Evolutionary conservation across 2,888 invertebrate species (phyloP), one percentile per base, ranked within the genome.

Genomic region (Oxytorus armatus): DNA sequence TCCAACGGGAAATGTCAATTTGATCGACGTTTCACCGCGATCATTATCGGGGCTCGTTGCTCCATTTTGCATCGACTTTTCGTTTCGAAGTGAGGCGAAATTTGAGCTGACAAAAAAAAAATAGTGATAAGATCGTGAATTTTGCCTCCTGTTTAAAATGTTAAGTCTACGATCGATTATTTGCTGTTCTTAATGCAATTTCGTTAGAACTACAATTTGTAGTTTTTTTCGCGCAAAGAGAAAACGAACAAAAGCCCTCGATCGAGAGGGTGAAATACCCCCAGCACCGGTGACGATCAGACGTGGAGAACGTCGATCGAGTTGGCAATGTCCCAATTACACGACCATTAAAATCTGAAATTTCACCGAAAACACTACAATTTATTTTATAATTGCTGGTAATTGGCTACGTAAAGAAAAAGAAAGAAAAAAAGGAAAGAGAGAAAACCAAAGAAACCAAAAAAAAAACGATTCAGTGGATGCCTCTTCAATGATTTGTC

Each of bases 381-480:
- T 61, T 61, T 68, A 25, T 66, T 63, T n/a, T 70, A 29, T 44
- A 11, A 69, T 68, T 47, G 39, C 42, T 77, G 74, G 57, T 74
- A 53, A 81, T 76, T 82, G 73, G 74, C 76, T 79, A 70, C 68
- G 73, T 33, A 70, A 74, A 49, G 44, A 78, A 53, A 73, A 77
- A 76, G 59, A 81, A 51, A 61, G 47, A 57, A 29, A 33, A 55
- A 53, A 55, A 8, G n/a, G n/a, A n/a, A 29, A 29, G 29, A 29
- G 49, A 55, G n/a, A n/a, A n/a, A n/a, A n/a, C n/a, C n/a, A n/a
- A n/a, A n/a, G n/a, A n/a, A n/a, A n/a, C n/a, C n/a, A n/a, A 44
- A 36, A 68, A 42, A 51, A 66, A 76, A 57, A 72, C 63, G 51
- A 65, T 63, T 73, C 39, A 77, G 57, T 74, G 72, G 47, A 36